A percentile compares a stretch with the other conserved stretches of the same genome.
Conservation (phyloP, 2,797 vertebrate genomes). For the Diceros bicornis region DNA sequence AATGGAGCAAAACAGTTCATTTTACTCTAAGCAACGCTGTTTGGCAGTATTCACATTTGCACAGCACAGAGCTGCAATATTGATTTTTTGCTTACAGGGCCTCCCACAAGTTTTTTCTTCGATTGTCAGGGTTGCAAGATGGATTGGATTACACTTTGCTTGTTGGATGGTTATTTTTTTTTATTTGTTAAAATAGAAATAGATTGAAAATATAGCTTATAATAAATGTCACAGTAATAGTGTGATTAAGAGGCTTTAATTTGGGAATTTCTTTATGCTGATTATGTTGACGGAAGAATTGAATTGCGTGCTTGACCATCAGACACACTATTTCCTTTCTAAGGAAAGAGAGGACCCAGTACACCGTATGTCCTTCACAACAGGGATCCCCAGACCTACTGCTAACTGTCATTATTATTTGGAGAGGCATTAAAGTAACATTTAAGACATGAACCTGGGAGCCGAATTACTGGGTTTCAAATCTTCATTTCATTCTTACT, state of each 20-base stretch:
- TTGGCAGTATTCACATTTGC: conserved; percentile 92
- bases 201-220: conserved; percentile 80
- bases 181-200: conserved; percentile 81
- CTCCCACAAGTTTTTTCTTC: conserved; percentile 91
- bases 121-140: conserved; percentile 91
- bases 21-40: conserved; percentile 91
- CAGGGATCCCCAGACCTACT: background rate
- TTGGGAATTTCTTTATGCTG: conserved; percentile 76
- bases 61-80: conserved; percentile 92
- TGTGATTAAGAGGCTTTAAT: conserved; percentile 71
- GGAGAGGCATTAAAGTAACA: background rate
- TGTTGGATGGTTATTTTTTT: conserved; percentile 87
- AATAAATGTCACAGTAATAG: conserved; percentile 77
- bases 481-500: background rate
- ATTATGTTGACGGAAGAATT: conserved; percentile 1
- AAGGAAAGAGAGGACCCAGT: background rate
- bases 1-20: conserved; percentile 91
- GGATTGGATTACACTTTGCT: conserved; percentile 93
- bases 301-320: background rate
- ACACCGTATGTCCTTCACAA: accelerated
- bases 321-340: background rate
- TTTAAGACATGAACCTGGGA: background rate
- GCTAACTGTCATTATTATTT: background rate
- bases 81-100: conserved; percentile 91
- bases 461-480: background rate